Conservation (phyloP, 2,113 vertebrate genomes). For the Pedetes capensis region DNA sequence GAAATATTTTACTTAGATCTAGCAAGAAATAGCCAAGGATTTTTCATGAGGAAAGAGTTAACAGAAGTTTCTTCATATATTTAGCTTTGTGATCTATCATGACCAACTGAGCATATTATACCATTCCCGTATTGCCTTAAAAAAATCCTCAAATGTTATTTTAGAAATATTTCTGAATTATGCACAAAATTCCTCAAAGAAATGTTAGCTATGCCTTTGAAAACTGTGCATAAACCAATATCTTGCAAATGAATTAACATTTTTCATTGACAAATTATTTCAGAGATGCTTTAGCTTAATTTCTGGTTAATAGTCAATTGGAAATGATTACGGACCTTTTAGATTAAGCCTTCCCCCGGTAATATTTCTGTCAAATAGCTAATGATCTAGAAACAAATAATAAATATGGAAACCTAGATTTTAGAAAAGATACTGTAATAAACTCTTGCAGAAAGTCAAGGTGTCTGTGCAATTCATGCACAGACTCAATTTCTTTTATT, state of each 20-base stretch:
- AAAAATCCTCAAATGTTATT: slow-evolving; percentile 34
- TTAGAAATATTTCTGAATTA: slow-evolving; percentile 55
- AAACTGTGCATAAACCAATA: slow-evolving; percentile 25
- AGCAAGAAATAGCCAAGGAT: neutral
- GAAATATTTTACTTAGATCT: slow-evolving; percentile 5
- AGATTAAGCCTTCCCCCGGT: slow-evolving; percentile 30
- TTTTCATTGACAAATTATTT: slow-evolving; percentile 50
- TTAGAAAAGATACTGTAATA: neutral
- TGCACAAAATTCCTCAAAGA: slow-evolving; percentile 24
- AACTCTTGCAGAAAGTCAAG: neutral
- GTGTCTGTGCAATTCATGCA: neutral
- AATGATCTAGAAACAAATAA: slow-evolving; percentile 55
- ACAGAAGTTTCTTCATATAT: neutral
- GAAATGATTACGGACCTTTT: slow-evolving; percentile 27
- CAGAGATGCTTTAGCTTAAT: slow-evolving; percentile 56
- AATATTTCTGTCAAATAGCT: slow-evolving; percentile 52
- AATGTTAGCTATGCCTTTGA: slow-evolving; percentile 11
- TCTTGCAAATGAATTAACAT: slow-evolving; percentile 37
- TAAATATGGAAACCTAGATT: neutral
- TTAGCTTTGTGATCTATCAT: neutral
- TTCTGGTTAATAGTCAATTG: slow-evolving; percentile 53
- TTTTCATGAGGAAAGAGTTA: neutral
- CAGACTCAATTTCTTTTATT: neutral
- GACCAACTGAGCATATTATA: slow-evolving; percentile 9
- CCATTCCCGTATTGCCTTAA: neutral